phyloP scores from a whole-genome alignment of 2,797 vertebrate species.

The Picus viridis region DNA sequence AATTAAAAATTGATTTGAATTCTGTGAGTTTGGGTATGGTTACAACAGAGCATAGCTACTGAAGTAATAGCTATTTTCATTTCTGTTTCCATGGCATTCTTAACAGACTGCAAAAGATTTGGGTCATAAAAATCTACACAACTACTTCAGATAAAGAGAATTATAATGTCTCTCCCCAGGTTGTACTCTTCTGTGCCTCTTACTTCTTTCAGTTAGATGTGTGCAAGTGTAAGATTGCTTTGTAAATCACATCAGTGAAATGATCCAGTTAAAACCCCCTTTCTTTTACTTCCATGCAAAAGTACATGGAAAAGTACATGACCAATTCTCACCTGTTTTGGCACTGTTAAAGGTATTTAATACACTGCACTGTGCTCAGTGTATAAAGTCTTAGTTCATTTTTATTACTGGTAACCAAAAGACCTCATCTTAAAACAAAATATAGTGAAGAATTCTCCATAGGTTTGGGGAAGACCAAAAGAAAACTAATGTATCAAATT shows the following conservation, averaged over 20 bases:
- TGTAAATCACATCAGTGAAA: neutral
- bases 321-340: neutral
- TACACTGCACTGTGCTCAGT: neutral
- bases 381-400: neutral
- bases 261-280: neutral
- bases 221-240: neutral
- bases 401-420: neutral
- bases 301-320: neutral
- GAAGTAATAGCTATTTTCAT: neutral
- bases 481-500: neutral
- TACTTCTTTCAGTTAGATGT: neutral
- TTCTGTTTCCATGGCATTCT: neutral
- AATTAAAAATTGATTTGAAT: neutral
- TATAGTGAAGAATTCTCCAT: neutral
- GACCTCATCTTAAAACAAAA: neutral
- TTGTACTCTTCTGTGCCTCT: neutral
- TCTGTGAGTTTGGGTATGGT: neutral
- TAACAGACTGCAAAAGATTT: neutral
- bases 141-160: neutral
- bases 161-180: neutral
- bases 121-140: neutral
- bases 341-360: neutral
- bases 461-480: neutral
- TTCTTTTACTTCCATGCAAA: neutral
- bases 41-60: neutral